Base-by-base conservation (phyloP, 2,888 invertebrate species). In the Diplazon laetatorius region DNA sequence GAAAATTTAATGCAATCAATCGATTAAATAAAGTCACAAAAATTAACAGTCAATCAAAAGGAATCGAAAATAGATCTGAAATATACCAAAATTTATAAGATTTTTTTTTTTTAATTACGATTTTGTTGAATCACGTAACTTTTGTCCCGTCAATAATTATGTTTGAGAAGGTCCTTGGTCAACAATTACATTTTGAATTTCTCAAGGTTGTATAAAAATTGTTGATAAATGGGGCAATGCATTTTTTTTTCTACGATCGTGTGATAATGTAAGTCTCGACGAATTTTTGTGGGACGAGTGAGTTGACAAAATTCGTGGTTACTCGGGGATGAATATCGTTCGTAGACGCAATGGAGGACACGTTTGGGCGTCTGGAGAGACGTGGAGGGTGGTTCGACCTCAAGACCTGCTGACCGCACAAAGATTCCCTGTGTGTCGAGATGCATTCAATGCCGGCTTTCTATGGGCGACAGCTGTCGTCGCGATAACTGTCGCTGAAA, bases 381-480 rank as follows among this genome's bases (percentile, higher is more conserved):
- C 65, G 65, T 37, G 46, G 16, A 73, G 57, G 46, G 46, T 37
- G 42, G 46, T 14, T 42, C 69, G 63, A 66, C 73, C 75, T 59
- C 76, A 57, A 71, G 78, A 75, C 80, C 77, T 80, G 72, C 72
- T 77, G 77, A 80, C 79, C 79, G 74, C 73, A 81, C 79, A 81
- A 81, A 81, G 77, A 74, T 76, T 68, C 55, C 35, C 63, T 65
- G 44, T 80, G 70, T 76, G 52, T 48, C 39, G 37, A 42, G 37
- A 39, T 16, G 30, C 59, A 70, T 60, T 60, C 76, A 63, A 81
- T 84, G 76, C 76, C 70, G 66, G 59, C 74, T 82, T 82, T 82
- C n/a, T n/a, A 81, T 78, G 59, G 78, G 59, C 63, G 81, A 78
- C 85, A 83, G 84, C 83, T 85, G 83, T 82, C 76, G 71, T 74